phyloP scores from a whole-genome alignment of 2,113 vertebrate genomes.

The Climacteris rufus region DNA sequence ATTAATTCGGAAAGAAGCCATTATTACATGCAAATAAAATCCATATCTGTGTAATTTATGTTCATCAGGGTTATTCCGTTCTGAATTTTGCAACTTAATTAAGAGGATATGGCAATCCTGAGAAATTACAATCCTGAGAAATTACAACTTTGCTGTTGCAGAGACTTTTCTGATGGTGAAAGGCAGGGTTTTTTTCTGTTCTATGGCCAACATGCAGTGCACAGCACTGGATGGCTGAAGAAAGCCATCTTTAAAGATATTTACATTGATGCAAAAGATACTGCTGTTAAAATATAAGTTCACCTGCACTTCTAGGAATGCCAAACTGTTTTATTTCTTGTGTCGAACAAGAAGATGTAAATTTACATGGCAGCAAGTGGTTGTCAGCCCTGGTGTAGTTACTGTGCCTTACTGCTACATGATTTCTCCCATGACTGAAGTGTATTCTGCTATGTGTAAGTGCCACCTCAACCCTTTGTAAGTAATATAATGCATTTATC shows the following conservation, averaged over 20 bases:
- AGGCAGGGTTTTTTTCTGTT: not conserved
- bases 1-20: slow-evolving; percentile 33
- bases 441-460: not conserved
- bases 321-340: not conserved
- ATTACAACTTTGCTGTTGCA: not conserved
- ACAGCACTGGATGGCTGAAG: not conserved
- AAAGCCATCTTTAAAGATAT: not conserved
- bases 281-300: not conserved
- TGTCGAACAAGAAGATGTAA: not conserved
- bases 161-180: not conserved
- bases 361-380: not conserved
- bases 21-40: slow-evolving; percentile 31
- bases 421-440: not conserved
- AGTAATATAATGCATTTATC: not conserved
- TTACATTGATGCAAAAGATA: not conserved
- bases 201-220: not conserved
- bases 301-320: not conserved
- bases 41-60: not conserved
- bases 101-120: not conserved
- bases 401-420: not conserved
- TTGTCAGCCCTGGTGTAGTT: not conserved
- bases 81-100: not conserved
- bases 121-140: not conserved
- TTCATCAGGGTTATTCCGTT: not conserved
- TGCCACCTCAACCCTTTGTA: slow-evolving; percentile 24